A percentile compares a stretch with the other conserved stretches of the same genome.
phyloP scores from a whole-genome alignment of 2,113 vertebrate species.

The Oreochromis niloticus region DNA sequence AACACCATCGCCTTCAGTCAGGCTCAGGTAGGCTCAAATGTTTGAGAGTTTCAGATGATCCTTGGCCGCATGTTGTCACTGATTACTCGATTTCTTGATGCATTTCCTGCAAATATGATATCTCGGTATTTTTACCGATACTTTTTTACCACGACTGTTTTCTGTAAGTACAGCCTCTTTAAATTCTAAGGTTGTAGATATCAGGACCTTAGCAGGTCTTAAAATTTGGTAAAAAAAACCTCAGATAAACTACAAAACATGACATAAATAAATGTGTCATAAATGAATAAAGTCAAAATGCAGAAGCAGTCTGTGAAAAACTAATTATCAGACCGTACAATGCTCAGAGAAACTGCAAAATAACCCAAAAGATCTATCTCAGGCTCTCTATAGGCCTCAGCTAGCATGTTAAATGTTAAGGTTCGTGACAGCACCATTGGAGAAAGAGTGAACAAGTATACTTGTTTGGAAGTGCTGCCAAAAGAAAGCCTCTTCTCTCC shows the following conservation, averaged over 20 bases:
- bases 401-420: background rate
- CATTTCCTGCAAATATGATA: background rate
- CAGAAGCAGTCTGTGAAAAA: rapidly evolving
- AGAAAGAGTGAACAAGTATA: background rate
- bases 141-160: background rate
- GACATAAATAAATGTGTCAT: background rate
- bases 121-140: rapidly evolving
- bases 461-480: background rate
- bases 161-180: rapidly evolving
- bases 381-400: background rate
- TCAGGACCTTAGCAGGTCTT: background rate
- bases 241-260: background rate
- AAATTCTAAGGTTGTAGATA: background rate
- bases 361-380: rapidly evolving
- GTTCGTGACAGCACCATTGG: rapidly evolving
- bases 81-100: background rate
- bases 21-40: slow-evolving; percentile 79
- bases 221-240: background rate
- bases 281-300: background rate
- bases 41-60: background rate
- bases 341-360: background rate
- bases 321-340: background rate
- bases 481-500: background rate
- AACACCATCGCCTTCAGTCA: slow-evolving; percentile 91
- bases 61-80: rapidly evolving